Evolutionary conservation across 2,113 vertebrate species (phyloP), one percentile per base, ranked within the genome.

Genomic region (Archocentrus centrarchus): DNA sequence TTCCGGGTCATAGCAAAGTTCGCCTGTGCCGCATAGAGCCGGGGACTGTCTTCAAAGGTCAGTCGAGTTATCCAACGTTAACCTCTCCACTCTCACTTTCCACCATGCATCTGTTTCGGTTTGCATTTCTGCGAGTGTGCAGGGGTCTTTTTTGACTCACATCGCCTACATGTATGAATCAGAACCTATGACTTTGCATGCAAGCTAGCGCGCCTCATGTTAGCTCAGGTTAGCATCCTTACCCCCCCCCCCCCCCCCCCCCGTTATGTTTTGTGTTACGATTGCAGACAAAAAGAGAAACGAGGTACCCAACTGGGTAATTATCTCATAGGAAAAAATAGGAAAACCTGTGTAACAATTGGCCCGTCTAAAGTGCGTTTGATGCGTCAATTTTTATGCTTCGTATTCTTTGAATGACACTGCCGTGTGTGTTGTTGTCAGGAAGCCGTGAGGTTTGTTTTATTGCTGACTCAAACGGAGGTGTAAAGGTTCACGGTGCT

Each of bases 1-100:
- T 95, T 95, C 96, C 95, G 95, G 95, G 90, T 94, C 68, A 76
- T 15, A 47, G 2, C 18, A 57, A 22, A 88, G 87, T 89, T 89
- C 84, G 89, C 66, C 84, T 84, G 81, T 78, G 91, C 81, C 37
- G 83, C 83, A 84, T 78, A 68, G 87, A 87, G 81, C 86, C 86
- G 59, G 83, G 64, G 88, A 86, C 77, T 63, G 58, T 92, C 80
- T 88, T 86, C 88, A 88, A 94, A 95, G 95, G 95, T 95, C 94
- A 95, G 94, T 94, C 3, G 62, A 68, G 62, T 75, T 81, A 64
- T 61, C 79, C 35, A 18, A 47, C 20, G 10, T 27, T 57, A 30
- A 62, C 59, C 13, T 57, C 5, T 15, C 15, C 35, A 2, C 50
- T 64, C 2, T 59, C 30, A 24, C 61, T 87, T 86, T 85, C 17